Evolutionary conservation across 1,140 invertebrate species (phyloP).

Genomic region (Gonatopus flavifemur): DNA sequence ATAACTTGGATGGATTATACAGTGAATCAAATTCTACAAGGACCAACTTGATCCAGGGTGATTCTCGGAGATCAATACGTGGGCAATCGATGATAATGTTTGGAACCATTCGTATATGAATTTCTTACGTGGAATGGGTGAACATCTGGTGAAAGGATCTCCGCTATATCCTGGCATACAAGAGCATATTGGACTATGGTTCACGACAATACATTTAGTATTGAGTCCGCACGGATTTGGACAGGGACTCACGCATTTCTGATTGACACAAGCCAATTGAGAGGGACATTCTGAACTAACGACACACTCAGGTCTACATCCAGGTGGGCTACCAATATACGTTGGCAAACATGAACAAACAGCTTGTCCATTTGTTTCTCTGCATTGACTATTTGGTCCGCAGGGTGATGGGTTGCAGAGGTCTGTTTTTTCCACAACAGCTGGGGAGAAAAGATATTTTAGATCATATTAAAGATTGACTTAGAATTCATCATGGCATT

Average conservation of each 20-base stretch:
- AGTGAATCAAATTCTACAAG: no score
- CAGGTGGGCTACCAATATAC: constrained; percentile 61
- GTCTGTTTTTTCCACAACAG: constrained; percentile 25
- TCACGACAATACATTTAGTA: constrained; percentile 62
- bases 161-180: constrained; percentile 61
- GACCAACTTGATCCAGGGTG: no score
- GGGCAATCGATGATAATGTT: background rate
- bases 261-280: constrained; percentile 61
- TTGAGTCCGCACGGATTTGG: constrained; percentile 65
- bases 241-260: constrained; percentile 65
- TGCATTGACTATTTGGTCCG: constrained; percentile 70
- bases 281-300: constrained; percentile 63
- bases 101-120: background rate
- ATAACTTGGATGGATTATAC: no score
- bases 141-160: constrained; percentile 62
- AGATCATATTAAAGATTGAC: background rate
- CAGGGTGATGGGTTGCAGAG: constrained; percentile 72
- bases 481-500: background rate
- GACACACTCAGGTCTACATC: constrained; percentile 61
- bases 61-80: no score
- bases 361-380: constrained; percentile 55
- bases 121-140: constrained; percentile 28
- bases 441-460: constrained; percentile 11
- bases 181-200: constrained; percentile 64
- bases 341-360: constrained; percentile 63